Evolutionary conservation across 1,140 invertebrate genomes (phyloP).

Genomic region (Manduca sexta): DNA sequence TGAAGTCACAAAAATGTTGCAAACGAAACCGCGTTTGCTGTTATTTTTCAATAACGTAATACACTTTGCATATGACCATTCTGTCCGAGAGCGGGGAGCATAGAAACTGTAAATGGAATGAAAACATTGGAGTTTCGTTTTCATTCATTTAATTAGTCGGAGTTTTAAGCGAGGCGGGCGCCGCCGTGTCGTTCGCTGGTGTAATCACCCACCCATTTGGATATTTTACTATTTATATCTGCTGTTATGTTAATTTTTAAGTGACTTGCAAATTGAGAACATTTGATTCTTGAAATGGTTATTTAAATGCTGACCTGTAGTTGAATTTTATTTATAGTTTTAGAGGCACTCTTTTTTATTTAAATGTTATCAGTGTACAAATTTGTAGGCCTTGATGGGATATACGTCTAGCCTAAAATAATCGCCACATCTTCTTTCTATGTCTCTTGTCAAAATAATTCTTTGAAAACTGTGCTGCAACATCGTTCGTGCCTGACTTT

Average conservation of each 20-base stretch:
- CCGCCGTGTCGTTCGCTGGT: constrained; percentile 42
- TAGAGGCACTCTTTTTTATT: too few species aligned
- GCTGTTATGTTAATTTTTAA: constrained; percentile 9
- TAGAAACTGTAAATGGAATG: constrained; percentile 64
- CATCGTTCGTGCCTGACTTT: too few species aligned
- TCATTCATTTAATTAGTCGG: constrained; percentile 67
- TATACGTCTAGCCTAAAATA: too few species aligned
- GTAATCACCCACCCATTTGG: constrained; percentile 39
- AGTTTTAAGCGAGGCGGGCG: constrained; percentile 52
- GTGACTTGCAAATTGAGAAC: too few species aligned
- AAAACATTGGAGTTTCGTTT: constrained; percentile 68
- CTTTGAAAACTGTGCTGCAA: too few species aligned
- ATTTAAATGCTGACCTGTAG: too few species aligned
- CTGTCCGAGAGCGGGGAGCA: constrained; percentile 30
- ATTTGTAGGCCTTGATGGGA: too few species aligned
- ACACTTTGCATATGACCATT: constrained; percentile 29
- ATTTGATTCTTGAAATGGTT: too few species aligned
- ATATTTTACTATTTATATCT: constrained; percentile 27
- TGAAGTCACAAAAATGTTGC: neutral
- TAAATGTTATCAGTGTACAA: too few species aligned
- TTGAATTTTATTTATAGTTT: too few species aligned
- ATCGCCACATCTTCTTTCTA: too few species aligned
- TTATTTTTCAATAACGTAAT: constrained; percentile 21
- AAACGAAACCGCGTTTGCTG: neutral
- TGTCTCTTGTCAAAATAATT: too few species aligned